These are phyloP conservation scores for Acleris holmiana DNA, from an alignment of 2,888 invertebrate species.

Conservation along the genomic window DNA sequence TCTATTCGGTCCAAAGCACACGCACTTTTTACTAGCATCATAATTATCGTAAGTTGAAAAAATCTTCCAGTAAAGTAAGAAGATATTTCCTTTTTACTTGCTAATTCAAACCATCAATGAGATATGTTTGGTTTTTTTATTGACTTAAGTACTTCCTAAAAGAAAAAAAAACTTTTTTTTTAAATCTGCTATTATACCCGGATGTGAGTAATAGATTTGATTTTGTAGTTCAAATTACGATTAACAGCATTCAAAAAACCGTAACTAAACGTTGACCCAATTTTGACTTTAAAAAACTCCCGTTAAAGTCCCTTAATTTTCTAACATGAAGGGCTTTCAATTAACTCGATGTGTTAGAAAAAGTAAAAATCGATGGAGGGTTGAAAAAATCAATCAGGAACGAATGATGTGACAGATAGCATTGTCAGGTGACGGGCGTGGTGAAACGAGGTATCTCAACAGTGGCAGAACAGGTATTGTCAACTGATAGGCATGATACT, in stretches of 20 bases:
- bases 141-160: too few relatives aligned
- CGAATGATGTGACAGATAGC: constrained; percentile 70
- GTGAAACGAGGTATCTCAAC: constrained; percentile 69
- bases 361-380: constrained; percentile 47
- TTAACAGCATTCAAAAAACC: constrained; percentile 31
- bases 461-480: constrained; percentile 73
- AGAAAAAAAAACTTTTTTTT: too few relatives aligned
- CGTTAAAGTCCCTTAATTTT: constrained; percentile 49
- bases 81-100: neutral
- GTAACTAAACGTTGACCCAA: constrained; percentile 48
- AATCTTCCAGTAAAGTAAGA: neutral
- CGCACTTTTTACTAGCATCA: constrained; percentile 52
- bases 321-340: constrained; percentile 67
- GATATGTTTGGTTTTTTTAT: neutral
- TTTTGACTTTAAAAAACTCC: constrained; percentile 47
- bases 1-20: constrained; percentile 66
- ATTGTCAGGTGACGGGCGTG: constrained; percentile 76
- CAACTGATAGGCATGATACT: constrained; percentile 62
- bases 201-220: too few relatives aligned
- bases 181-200: too few relatives aligned
- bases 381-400: constrained; percentile 80
- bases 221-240: constrained; percentile 18
- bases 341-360: constrained; percentile 66
- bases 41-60: constrained; percentile 4
- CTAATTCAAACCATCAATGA: neutral